A percentile compares a stretch with the other conserved stretches of the same genome.
phyloP scores from a whole-genome alignment of 2,888 invertebrate species.

The Hybos culiciformis region DNA sequence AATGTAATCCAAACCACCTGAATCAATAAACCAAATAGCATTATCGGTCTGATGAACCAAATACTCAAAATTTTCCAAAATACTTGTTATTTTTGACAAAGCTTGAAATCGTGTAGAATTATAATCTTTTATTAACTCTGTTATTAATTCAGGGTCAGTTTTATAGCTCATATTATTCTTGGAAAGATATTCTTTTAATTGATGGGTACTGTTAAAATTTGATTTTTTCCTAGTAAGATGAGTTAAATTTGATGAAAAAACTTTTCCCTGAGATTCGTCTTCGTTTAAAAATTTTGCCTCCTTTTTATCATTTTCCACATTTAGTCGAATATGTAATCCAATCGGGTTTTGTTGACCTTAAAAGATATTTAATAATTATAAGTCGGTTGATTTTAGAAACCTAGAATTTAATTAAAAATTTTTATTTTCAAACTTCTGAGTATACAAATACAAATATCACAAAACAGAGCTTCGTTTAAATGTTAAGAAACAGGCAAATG shows the following conservation, averaged over 20 bases:
- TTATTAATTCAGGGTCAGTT: slow-evolving; percentile 53
- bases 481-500: no score
- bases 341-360: slow-evolving; percentile 55
- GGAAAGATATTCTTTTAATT: slow-evolving; percentile 50
- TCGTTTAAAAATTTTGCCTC: slow-evolving; percentile 62
- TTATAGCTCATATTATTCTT: slow-evolving; percentile 48
- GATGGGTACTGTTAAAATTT: slow-evolving; percentile 40
- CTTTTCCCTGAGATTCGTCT: slow-evolving; percentile 25
- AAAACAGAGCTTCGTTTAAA: no score
- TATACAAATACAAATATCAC: no score
- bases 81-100: slow-evolving; percentile 10
- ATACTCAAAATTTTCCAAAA: slow-evolving; percentile 52
- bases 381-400: neutral
- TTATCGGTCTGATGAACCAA: slow-evolving; percentile 68
- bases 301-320: slow-evolving; percentile 57
- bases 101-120: slow-evolving; percentile 26
- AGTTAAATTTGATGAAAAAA: slow-evolving; percentile 23
- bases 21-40: slow-evolving; percentile 51
- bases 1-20: slow-evolving; percentile 46
- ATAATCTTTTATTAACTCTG: slow-evolving; percentile 37
- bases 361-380: slow-evolving; percentile 15
- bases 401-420: no score
- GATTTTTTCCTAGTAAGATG: slow-evolving; percentile 37
- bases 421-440: no score
- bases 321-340: slow-evolving; percentile 61